Conservation (phyloP, 1,140 invertebrate genomes). For the Aphidius gifuensis region DNA sequence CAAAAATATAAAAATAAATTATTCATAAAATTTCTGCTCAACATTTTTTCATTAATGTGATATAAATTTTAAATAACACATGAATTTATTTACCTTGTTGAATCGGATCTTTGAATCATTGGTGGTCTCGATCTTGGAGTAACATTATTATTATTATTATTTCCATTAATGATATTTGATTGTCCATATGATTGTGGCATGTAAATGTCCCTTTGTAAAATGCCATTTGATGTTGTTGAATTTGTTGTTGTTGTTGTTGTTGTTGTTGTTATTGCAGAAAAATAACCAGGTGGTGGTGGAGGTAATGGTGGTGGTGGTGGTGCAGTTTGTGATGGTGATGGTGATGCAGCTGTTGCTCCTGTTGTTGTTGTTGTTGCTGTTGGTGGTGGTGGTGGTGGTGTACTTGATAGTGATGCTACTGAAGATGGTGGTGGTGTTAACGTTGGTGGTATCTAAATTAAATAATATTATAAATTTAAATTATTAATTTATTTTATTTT, state of each 20-base stretch:
- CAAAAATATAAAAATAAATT: not conserved
- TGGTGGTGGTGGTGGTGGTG: constrained; percentile 26
- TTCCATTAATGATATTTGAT: constrained; percentile 25
- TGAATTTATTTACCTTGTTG: constrained; percentile 57
- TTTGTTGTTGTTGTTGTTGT: constrained; percentile 40
- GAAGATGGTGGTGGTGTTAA: constrained; percentile 20
- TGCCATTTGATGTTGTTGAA: constrained; percentile 31
- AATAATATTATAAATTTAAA: not conserved
- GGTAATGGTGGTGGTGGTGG: constrained; percentile 25
- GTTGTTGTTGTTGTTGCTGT: constrained; percentile 19
- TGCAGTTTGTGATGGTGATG: constrained; percentile 25
- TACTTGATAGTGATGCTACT: constrained; percentile 29
- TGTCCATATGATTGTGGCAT: constrained; percentile 42
- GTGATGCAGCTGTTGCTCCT: constrained; percentile 28
- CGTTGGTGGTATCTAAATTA: constrained; percentile 26
- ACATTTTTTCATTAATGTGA: too few species aligned
- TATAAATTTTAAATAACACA: not conserved
- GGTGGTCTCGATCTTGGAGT: constrained; percentile 64
- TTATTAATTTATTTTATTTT: too few species aligned
- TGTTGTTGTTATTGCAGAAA: constrained; percentile 37
- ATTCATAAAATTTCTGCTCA: too few species aligned
- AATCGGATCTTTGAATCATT: constrained; percentile 73
- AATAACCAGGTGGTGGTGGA: constrained; percentile 37
- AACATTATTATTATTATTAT: constrained; percentile 50
- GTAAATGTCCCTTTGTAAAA: constrained; percentile 41